Percentiles rank a stretch among this genome's conserved stretches.
phyloP scores from a whole-genome alignment of 2,113 vertebrate species.

The Menura novaehollandiae region DNA sequence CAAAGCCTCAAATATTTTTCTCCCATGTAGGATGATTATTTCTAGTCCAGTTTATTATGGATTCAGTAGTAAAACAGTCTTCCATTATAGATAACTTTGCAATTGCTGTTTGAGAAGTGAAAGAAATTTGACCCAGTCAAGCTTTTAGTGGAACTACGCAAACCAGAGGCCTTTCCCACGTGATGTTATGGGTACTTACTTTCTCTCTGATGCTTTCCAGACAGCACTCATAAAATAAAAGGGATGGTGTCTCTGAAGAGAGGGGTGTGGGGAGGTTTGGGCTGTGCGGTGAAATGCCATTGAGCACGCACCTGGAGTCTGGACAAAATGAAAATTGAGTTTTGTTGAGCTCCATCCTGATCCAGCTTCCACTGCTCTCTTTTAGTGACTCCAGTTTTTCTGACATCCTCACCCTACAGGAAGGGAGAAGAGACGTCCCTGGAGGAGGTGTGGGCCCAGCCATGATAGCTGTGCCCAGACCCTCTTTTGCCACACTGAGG shows the following conservation, averaged over 20 bases:
- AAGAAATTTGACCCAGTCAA: neutral
- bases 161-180: neutral
- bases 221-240: neutral
- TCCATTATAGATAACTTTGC: neutral
- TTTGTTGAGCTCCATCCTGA: neutral
- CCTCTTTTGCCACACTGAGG: neutral
- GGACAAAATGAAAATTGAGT: neutral
- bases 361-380: neutral
- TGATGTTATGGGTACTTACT: neutral
- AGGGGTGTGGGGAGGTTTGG: neutral
- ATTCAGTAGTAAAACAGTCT: neutral
- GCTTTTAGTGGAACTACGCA: neutral
- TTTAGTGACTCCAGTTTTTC: neutral
- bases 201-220: neutral
- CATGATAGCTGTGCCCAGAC: neutral
- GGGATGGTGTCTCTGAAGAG: neutral
- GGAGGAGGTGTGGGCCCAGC: too few species aligned
- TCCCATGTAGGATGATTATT: accelerated
- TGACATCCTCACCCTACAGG: neutral
- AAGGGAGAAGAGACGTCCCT: neutral
- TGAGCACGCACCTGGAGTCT: accelerated
- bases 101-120: neutral
- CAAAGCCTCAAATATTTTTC: neutral
- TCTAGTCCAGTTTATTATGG: neutral
- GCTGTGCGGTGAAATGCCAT: neutral